Conservation (phyloP, 2,888 invertebrate genomes). For the Phymatocera aterrima region DNA sequence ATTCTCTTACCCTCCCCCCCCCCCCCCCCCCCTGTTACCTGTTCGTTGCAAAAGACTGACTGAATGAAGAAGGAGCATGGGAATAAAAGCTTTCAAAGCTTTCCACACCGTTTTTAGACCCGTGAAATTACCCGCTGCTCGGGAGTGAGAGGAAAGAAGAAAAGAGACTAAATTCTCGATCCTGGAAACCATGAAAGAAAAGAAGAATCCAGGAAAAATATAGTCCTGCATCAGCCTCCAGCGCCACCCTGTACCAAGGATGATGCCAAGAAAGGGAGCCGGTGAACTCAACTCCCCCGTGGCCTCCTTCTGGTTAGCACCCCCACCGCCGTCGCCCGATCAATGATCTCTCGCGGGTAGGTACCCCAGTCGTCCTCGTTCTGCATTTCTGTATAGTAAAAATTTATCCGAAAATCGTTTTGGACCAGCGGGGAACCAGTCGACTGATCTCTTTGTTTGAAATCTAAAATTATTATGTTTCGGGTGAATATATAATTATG, state of each 20-base stretch:
- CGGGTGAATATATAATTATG: too few relatives aligned
- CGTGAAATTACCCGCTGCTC: neutral
- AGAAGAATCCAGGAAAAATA: neutral
- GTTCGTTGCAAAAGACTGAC: neutral
- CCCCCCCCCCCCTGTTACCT: neutral
- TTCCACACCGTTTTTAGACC: neutral
- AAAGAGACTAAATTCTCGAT: neutral
- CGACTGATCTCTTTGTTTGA: neutral
- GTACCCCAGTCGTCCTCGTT: constrained; percentile 57
- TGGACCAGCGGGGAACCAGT: too few relatives aligned
- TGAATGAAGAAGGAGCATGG: neutral
- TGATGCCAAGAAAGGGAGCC: constrained; percentile 31
- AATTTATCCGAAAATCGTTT: neutral
- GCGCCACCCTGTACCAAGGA: constrained; percentile 15
- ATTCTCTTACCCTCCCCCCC: neutral
- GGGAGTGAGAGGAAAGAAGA: neutral
- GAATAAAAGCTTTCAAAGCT: neutral
- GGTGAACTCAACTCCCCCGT: constrained; percentile 48
- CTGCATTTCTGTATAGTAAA: constrained; percentile 33
- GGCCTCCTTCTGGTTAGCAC: constrained; percentile 59
- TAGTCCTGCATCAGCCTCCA: neutral
- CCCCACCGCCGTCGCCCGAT: constrained; percentile 60
- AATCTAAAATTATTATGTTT: too few relatives aligned
- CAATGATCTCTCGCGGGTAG: constrained; percentile 61
- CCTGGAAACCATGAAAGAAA: neutral